Evolutionary conservation across 2,113 vertebrate species (phyloP), one percentile per base, ranked within the genome.

Genomic region (Callopanchax toddi): DNA sequence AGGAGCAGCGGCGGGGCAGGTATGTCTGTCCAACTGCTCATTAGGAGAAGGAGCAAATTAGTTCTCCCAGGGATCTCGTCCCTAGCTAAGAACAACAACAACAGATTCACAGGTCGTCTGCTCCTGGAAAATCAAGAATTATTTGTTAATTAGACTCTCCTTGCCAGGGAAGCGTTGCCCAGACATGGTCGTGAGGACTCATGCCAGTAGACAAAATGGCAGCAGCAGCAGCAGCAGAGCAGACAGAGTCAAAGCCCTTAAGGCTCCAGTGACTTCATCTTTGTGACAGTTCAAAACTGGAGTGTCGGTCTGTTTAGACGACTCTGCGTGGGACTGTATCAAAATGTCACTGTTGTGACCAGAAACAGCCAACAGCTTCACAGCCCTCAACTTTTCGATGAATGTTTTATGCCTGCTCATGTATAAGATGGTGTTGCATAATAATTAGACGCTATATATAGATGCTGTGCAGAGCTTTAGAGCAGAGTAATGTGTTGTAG

Each of bases 31-130:
- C 63, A 58, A 60, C 50, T 68, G 76, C 82, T 91, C 72, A 85
- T 91, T 89, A 88, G 74, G 68, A 70, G 68, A 63, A 74, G 56
- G 53, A 68, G 77, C 59, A 86, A 89, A 89, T 85, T 1, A 87
- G 86, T 82, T 74, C 85, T 88, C 90, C 53, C 26, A 15, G 81
- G 86, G 67, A 77, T 61, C 34, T 45, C 51, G 67, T 74, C 59
- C 56, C 68, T 70, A 63, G 25, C 75, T 23, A 6, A 63, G 22
- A 48, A 32, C 60, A 68, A 78, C 63, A 72, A 78, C 77, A 84
- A 78, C 87, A 87, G 71, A 87, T 80, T 72, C 69, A 81, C 29
- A 65, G 23, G 36, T 61, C 0, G 26, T 20, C 42, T 44, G 58
- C 76, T 78, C 52, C 63, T 77, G 74, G 63, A 78, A 81, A 78